Percentiles rank a stretch among this genome's conserved stretches.
phyloP scores from a whole-genome alignment of 2,888 invertebrate species.

The Rutpela maculata region DNA sequence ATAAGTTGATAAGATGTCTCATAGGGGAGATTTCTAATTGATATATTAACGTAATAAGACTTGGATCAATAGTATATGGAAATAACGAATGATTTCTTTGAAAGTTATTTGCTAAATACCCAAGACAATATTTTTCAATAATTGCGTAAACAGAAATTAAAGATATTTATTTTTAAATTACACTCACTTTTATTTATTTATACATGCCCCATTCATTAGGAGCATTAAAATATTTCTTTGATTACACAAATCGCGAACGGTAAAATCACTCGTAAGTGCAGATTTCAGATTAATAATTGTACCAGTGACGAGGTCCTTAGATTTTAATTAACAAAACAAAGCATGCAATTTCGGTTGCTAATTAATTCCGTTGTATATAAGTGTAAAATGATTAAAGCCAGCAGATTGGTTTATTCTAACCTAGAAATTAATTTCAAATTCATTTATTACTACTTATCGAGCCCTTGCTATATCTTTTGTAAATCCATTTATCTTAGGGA shows the following conservation, averaged over 20 bases:
- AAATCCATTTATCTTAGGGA: constrained; percentile 23
- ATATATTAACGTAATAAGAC: no score
- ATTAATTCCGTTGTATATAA: constrained; percentile 30
- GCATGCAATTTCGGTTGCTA: constrained; percentile 37
- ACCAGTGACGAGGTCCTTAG: constrained; percentile 15
- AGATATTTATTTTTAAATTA: no score
- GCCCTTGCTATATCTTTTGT: constrained; percentile 9
- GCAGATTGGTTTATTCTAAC: constrained; percentile 14
- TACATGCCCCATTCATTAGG: not conserved
- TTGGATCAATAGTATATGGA: no score
- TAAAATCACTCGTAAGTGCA: not conserved
- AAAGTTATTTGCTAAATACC: no score
- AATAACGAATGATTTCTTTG: no score
- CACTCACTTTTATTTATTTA: not conserved
- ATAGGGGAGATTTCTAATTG: no score
- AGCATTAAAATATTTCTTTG: constrained; percentile 14
- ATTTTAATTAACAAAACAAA: constrained; percentile 40
- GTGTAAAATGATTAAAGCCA: constrained; percentile 29
- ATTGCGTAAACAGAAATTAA: no score
- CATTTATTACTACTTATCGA: constrained; percentile 30
- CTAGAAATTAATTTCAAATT: constrained; percentile 27
- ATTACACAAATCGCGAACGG: not conserved
- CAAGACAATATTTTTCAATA: no score
- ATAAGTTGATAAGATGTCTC: no score
- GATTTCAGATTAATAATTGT: constrained; percentile 32